These are phyloP conservation scores for Schlechtendalia chinensis DNA, from an alignment of 1,140 invertebrate species.

Conservation along the genomic window DNA sequence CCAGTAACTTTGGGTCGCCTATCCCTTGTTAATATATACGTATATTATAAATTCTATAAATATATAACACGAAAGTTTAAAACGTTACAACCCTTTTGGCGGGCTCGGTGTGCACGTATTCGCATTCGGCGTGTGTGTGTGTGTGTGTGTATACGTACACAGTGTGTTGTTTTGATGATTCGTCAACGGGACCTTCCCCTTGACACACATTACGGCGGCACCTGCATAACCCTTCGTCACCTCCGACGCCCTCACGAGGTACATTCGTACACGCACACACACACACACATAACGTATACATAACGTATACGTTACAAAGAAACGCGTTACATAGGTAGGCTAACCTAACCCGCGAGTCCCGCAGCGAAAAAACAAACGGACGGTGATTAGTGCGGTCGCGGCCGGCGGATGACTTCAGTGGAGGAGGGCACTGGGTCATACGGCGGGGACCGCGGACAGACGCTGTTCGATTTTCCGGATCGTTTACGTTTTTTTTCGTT, in stretches of 20 bases:
- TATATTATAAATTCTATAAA: not conserved
- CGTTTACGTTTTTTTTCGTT: slow-evolving; percentile 13
- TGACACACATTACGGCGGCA: slow-evolving; percentile 45
- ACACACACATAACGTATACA: not conserved
- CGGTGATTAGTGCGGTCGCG: slow-evolving; percentile 39
- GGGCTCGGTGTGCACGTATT: not conserved
- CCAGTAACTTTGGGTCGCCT: too few relatives aligned
- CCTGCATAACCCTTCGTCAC: slow-evolving; percentile 31
- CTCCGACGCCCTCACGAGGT: not conserved
- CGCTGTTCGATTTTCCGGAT: not conserved
- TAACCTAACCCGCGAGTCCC: not conserved
- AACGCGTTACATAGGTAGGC: not conserved
- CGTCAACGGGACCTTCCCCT: slow-evolving; percentile 50
- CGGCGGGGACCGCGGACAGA: not conserved
- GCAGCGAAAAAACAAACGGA: slow-evolving; percentile 31
- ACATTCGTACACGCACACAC: not conserved
- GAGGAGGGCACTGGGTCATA: slow-evolving; percentile 28
- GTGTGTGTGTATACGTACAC: not conserved
- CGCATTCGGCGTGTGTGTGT: not conserved
- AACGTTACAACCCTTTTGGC: slow-evolving; percentile 25
- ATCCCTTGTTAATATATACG: not conserved
- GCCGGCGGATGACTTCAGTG: not conserved
- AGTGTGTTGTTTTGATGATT: slow-evolving; percentile 48
- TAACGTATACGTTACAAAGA: too few relatives aligned
- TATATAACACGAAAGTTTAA: slow-evolving; percentile 27